phyloP scores from a whole-genome alignment of 64 coral and sea anemone genomes.

The Porites australiensis region DNA sequence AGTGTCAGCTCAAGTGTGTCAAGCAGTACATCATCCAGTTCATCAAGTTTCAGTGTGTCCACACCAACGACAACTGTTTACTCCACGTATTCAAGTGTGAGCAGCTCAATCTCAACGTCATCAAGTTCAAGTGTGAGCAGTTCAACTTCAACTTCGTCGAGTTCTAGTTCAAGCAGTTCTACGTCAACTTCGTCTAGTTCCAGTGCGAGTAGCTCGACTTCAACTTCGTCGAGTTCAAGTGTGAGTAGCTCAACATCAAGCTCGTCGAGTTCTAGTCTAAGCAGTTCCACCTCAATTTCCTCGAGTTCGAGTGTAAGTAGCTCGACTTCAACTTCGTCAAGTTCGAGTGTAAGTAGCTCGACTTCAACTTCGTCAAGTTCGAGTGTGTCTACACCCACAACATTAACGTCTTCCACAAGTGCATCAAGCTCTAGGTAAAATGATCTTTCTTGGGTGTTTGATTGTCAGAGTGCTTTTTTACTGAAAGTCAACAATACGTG shows the following conservation, averaged over 20 bases:
- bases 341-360: too few species aligned
- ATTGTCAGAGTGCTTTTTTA: too few species aligned
- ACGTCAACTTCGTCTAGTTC: too few species aligned
- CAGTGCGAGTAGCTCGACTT: slow-evolving; percentile 5
- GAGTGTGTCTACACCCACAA: background rate
- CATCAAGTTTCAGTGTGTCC: background rate
- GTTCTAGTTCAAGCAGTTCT: too few species aligned
- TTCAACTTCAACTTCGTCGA: background rate
- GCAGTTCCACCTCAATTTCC: background rate
- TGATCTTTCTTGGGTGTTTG: too few species aligned
- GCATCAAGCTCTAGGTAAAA: background rate
- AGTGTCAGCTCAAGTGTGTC: background rate
- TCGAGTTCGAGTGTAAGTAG: background rate
- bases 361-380: background rate
- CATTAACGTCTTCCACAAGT: slow-evolving; percentile 22
- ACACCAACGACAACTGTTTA: background rate
- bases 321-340: too few species aligned
- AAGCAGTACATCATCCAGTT: background rate
- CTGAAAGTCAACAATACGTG: too few species aligned
- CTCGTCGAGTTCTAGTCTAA: background rate
- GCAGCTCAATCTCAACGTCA: background rate
- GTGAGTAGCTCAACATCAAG: background rate
- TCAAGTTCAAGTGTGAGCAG: background rate
- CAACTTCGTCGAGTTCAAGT: background rate
- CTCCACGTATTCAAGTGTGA: background rate